These are phyloP conservation scores for Collichthys lucidus DNA, from an alignment of 2,113 vertebrate species.

Conservation along the genomic window DNA sequence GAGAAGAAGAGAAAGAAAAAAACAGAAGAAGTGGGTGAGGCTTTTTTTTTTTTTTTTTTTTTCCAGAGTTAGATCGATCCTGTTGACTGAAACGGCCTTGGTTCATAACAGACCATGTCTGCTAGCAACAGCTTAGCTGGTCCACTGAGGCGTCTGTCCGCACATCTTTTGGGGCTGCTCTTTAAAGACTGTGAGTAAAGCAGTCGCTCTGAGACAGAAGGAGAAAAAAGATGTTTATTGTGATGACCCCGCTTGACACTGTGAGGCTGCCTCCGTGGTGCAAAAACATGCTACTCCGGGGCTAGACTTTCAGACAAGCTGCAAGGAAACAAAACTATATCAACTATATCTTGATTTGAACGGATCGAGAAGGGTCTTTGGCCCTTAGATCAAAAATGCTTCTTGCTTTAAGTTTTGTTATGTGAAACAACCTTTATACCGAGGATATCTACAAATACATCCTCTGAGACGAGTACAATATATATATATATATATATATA, in stretches of 20 bases:
- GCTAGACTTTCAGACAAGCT: conserved; percentile 73
- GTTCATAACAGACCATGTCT: conserved; percentile 78
- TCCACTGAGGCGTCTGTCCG: conserved; percentile 78
- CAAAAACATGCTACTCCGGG: conserved; percentile 78
- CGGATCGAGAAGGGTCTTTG: background rate
- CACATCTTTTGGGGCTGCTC: conserved; percentile 76
- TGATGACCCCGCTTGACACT: conserved; percentile 79
- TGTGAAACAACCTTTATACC: background rate
- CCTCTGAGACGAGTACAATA: background rate
- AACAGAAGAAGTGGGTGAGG: background rate
- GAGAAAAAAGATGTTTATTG: conserved; percentile 77
- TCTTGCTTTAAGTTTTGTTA: background rate
- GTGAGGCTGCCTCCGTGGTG: conserved; percentile 51
- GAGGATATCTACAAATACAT: background rate
- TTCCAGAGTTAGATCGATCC: conserved; percentile 69
- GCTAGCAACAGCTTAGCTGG: conserved; percentile 82
- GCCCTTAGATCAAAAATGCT: background rate
- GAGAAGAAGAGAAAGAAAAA: conserved; percentile 34
- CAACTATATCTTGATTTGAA: conserved; percentile 1
- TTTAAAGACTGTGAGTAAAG: conserved; percentile 76
- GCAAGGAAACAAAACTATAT: conserved; percentile 20
- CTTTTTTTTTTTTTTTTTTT: conserved; percentile 53
- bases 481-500: background rate
- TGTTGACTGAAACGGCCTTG: conserved; percentile 81
- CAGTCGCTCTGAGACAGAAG: conserved; percentile 66